These are phyloP conservation scores for Brachirus orientalis DNA, from an alignment of 2,113 vertebrate species.

Conservation along the genomic window DNA sequence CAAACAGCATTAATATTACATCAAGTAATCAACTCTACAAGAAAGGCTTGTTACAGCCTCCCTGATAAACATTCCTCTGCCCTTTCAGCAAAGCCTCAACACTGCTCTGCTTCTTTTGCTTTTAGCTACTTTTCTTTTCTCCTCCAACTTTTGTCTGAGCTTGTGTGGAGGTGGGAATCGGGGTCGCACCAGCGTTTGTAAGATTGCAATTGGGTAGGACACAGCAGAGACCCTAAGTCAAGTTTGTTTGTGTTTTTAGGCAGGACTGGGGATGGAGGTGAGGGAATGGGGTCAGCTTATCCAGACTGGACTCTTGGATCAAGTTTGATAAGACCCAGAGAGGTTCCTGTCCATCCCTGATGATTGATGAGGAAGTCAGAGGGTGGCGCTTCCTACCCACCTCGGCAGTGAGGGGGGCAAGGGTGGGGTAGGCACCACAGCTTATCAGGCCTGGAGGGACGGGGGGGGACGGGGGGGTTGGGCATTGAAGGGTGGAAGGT, in stretches of 20 bases:
- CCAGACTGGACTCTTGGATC: constrained; percentile 78
- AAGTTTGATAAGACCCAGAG: constrained; percentile 61
- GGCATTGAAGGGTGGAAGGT: constrained; percentile 5
- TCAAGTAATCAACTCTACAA: constrained; percentile 80
- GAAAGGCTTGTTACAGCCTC: constrained; percentile 63
- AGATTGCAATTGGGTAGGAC: constrained; percentile 28
- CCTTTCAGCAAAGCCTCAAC: constrained; percentile 61
- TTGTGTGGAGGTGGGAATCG: constrained; percentile 24
- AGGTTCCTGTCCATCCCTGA: constrained; percentile 77
- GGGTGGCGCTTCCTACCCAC: constrained; percentile 57
- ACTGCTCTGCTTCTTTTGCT: constrained; percentile 45
- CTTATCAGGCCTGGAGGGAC: constrained; percentile 73
- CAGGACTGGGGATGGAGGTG: neutral
- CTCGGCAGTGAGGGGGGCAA: constrained; percentile 4
- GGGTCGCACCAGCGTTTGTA: constrained; percentile 24
- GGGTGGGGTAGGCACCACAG: constrained; percentile 65
- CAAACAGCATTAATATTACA: constrained; percentile 81
- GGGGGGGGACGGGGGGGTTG: constrained; percentile 3
- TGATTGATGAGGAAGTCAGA: constrained; percentile 74
- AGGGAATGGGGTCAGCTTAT: constrained; percentile 72
- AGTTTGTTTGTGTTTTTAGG: constrained; percentile 20
- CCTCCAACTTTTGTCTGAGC: constrained; percentile 46
- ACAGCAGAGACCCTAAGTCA: constrained; percentile 38
- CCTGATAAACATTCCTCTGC: constrained; percentile 74
- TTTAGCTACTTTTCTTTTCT: constrained; percentile 39